Conservation (phyloP, 1,140 invertebrate genomes). For the Sarcophaga peregrina region DNA sequence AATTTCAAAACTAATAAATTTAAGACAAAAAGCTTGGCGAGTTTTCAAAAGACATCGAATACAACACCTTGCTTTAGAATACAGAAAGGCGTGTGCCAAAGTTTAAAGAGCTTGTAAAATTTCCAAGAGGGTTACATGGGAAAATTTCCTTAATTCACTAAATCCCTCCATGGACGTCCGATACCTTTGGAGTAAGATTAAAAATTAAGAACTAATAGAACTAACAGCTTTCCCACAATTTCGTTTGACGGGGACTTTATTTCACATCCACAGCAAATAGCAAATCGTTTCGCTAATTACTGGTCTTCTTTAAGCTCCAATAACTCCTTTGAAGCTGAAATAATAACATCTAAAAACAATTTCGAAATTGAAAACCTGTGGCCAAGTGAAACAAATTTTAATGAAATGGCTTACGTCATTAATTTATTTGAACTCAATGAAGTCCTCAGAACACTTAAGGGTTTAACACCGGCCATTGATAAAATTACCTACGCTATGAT, state of each 20-base stretch:
- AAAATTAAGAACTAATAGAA: background rate
- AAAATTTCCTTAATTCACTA: background rate
- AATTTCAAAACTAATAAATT: background rate
- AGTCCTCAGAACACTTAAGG: background rate
- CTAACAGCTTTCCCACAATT: background rate
- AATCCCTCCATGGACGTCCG: background rate
- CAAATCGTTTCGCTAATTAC: background rate
- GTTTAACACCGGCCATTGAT: background rate
- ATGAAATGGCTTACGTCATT: background rate
- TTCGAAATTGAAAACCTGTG: background rate
- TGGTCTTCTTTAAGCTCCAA: background rate
- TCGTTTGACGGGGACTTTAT: background rate
- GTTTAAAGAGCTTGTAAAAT: background rate
- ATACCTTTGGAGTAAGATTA: background rate
- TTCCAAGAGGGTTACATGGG: background rate
- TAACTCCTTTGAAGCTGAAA: background rate
- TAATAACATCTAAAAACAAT: background rate
- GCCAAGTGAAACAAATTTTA: too few species aligned
- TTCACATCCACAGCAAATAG: background rate
- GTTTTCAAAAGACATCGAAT: background rate
- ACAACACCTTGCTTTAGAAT: background rate
- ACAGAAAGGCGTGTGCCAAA: background rate
- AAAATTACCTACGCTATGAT: conserved; percentile 1
- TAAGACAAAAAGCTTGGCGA: background rate
- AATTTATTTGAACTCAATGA: background rate